Base-by-base conservation (phyloP, 2,113 vertebrate genomes). In the Eptesicus fuscus region DNA sequence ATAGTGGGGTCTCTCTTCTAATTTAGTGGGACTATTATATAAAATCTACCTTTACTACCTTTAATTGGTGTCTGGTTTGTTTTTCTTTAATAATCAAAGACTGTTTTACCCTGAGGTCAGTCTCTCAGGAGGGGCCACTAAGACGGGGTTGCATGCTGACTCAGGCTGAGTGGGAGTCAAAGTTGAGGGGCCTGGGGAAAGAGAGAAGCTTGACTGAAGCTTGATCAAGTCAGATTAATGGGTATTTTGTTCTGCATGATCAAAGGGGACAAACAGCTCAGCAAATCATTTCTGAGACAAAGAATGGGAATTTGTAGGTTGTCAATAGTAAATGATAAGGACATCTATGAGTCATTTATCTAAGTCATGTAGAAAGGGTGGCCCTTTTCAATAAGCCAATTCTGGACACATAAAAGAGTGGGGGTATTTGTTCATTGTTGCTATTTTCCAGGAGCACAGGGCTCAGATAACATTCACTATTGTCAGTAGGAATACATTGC, bases 271-370 rank as follows among this genome's bases (percentile, higher is more conserved):
- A 79, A 87, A 70, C 20, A 88, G 44, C 71, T 93, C 1, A 65
- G 9, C 61, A 63, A 91, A 88, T 84, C 23, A 84, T 87, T 94
- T 69, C 79, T 89, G 84, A 89, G 22, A 71, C 25, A 82, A 77
- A 74, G 25, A 92, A 94, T 14, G 61, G 30, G 7, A 86, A 90
- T 84, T 84, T 79, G 14, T 49, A 61, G 13, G 32, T 78, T 90
- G 13, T 35, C 25, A 47, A 11, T 70, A 10, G 5, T 35, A 88
- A 92, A 79, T 14, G 40, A 65, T 67, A 18, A 35, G n/a, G 12
- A 28, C 2, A n/a, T 35, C 3, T 69, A 8, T 83, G n/a, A 40
- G 30, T 87, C 53, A 78, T 47, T 20, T 77, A 78, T 47, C 22
- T 82, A 70, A 79, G 1, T 79, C 49, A 42, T 76, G 13, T 83